phyloP scores from a whole-genome alignment of 2,113 vertebrate species.

The Asarcornis scutulata region DNA sequence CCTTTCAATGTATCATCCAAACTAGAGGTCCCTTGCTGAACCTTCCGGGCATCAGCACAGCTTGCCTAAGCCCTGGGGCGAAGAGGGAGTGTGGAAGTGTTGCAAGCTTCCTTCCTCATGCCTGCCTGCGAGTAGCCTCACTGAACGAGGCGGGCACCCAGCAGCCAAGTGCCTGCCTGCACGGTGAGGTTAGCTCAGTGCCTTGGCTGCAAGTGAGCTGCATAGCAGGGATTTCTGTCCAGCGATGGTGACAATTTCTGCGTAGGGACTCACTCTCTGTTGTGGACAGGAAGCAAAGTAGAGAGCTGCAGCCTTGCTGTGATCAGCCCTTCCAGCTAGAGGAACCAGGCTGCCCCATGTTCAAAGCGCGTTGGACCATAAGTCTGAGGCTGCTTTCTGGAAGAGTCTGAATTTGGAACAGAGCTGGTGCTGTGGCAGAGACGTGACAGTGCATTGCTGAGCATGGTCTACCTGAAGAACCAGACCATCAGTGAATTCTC shows the following conservation, averaged over 20 bases:
- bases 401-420: neutral
- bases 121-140: neutral
- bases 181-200: neutral
- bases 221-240: neutral
- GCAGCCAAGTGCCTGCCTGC: neutral
- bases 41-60: neutral
- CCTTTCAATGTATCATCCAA: neutral
- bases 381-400: neutral
- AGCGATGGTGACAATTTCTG: rapidly evolving
- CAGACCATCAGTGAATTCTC: neutral
- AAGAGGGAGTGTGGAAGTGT: neutral
- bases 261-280: neutral
- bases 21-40: neutral
- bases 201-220: neutral
- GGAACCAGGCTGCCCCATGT: neutral
- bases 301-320: neutral
- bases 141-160: neutral
- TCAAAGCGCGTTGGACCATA: neutral
- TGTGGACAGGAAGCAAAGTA: neutral
- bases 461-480: neutral
- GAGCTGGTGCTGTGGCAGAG: neutral
- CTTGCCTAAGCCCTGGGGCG: rapidly evolving
- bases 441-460: neutral
- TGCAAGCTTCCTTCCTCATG: neutral
- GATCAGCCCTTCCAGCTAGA: neutral